Evolutionary conservation across 2,113 vertebrate genomes (phyloP).

Genomic region (Dasyprocta punctata): DNA sequence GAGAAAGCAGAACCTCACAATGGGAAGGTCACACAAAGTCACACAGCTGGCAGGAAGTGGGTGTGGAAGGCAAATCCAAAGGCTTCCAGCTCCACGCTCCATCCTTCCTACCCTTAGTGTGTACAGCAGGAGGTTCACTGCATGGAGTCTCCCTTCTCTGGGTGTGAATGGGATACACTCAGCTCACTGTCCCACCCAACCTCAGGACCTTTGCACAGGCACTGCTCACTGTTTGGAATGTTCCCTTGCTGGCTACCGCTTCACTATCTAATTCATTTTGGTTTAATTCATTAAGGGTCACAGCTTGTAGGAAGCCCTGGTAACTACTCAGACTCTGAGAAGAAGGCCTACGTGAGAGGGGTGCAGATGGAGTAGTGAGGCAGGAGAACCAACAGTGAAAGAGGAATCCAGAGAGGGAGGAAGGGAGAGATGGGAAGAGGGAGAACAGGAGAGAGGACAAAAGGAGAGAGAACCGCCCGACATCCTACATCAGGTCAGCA

Average conservation of each 20-base stretch:
- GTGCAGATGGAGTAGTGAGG: background rate
- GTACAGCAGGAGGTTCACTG: background rate
- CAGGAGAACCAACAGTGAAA: background rate
- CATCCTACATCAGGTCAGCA: background rate
- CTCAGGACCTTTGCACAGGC: background rate
- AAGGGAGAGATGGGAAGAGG: no score
- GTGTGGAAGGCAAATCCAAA: background rate
- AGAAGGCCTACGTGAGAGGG: background rate
- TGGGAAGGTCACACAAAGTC: background rate
- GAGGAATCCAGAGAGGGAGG: background rate
- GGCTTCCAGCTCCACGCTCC: background rate
- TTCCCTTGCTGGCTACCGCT: background rate
- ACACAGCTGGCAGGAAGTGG: background rate
- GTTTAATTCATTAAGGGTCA: background rate
- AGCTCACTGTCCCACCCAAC: background rate
- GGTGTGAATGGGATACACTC: background rate
- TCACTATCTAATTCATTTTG: no score
- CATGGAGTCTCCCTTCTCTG: background rate
- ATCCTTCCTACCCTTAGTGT: background rate
- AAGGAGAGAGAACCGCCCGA: background rate
- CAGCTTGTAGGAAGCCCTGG: background rate
- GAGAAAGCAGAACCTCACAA: background rate
- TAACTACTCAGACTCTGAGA: background rate
- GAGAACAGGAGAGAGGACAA: background rate
- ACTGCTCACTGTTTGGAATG: background rate